Percentiles rank a stretch among this genome's conserved stretches.
Conservation (phyloP, 2,888 invertebrate genomes). For the Tetranychus piercei region DNA sequence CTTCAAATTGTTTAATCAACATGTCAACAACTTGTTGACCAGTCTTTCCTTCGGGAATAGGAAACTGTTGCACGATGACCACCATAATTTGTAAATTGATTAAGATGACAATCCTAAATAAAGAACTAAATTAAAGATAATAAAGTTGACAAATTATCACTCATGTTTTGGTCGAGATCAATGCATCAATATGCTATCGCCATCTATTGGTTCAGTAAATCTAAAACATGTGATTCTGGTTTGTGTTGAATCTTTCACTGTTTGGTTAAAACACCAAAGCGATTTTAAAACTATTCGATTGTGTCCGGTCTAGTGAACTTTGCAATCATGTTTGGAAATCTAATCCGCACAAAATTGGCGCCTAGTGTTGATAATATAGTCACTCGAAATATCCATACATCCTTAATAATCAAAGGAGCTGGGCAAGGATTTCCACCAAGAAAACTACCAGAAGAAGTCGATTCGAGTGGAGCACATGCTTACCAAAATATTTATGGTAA, state of each 20-base stretch:
- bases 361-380: too few relatives aligned
- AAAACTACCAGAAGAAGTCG: neutral
- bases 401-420: neutral
- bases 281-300: too few relatives aligned
- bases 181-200: too few relatives aligned
- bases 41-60: slow-evolving; percentile 69
- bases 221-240: too few relatives aligned
- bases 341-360: too few relatives aligned
- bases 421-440: neutral
- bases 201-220: too few relatives aligned
- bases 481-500: slow-evolving; percentile 11
- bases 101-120: neutral
- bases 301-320: too few relatives aligned
- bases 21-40: slow-evolving; percentile 66
- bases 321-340: too few relatives aligned
- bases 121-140: neutral
- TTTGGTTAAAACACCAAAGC: too few relatives aligned
- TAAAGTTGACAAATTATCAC: neutral
- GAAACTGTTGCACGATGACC: slow-evolving; percentile 52
- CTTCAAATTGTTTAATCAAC: slow-evolving; percentile 60
- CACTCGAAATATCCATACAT: too few relatives aligned
- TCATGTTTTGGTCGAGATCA: too few relatives aligned
- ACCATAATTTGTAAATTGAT: slow-evolving; percentile 19
- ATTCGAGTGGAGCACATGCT: neutral
- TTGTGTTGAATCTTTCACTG: too few relatives aligned